These are phyloP conservation scores for Ptyas mucosa DNA, from an alignment of 2,113 vertebrate genomes.

Conservation along the genomic window DNA sequence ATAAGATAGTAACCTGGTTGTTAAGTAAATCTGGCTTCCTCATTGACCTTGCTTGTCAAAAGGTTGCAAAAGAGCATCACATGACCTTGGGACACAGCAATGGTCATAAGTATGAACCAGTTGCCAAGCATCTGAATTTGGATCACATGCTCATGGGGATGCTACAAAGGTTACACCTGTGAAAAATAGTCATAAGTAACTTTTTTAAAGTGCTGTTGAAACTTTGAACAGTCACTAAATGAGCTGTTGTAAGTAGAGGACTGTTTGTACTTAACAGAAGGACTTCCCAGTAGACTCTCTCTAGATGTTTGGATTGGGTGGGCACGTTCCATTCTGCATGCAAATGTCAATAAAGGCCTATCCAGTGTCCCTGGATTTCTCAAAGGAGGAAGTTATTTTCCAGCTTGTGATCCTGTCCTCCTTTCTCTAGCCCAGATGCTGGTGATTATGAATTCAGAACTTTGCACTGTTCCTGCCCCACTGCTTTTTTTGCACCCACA, in stretches of 20 bases:
- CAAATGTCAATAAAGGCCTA: background rate
- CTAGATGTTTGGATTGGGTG: background rate
- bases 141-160: background rate
- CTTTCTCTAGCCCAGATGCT: background rate
- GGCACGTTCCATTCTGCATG: background rate
- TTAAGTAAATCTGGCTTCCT: background rate
- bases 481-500: background rate
- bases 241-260: background rate
- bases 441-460: background rate
- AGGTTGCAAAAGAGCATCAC: background rate
- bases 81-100: background rate
- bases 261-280: background rate
- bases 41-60: background rate
- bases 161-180: background rate
- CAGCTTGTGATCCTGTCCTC: background rate
- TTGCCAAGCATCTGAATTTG: background rate
- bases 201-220: background rate
- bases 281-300: background rate
- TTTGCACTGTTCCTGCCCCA: background rate
- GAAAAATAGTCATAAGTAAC: background rate
- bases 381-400: background rate
- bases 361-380: background rate
- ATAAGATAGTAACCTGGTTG: background rate
- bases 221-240: background rate
- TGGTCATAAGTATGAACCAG: background rate